Base-by-base conservation (phyloP, 1,140 invertebrate species). In the Drosophila setifemur region DNA sequence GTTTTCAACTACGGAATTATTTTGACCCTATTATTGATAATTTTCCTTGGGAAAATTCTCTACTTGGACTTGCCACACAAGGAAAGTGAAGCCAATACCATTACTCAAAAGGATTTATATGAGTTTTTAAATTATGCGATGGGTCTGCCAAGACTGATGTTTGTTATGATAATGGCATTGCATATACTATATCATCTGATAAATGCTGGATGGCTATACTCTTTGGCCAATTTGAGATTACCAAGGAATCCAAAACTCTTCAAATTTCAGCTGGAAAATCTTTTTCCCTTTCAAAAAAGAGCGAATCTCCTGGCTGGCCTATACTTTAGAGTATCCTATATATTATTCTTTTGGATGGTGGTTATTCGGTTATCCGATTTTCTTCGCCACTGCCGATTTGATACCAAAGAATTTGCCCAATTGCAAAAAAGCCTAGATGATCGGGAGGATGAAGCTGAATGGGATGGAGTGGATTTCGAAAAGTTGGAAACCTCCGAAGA, bases 141-240 rank as follows among this genome's bases (percentile, higher is more conserved):
- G 47, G 39, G 47, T 2, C 2, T 54, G 1, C 33, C 63, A 0
- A 25, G 40, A 23, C 9, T 67, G 3, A 8, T 54, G 3, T 54
- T 68, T 23, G 25, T 42, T 0, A 14, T 58, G 4, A 14, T 76
- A 1, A 18, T 72, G 5, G 16, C 43, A 0, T 8, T 76, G 3
- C 61, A 73, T 12, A 14, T 73, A 3, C 14, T 58, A 3, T 75
- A 60, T 33, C 61, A 76, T 31, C 12, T 82, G 28, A 8, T 73
- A 7, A 50, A 40, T 14, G 52, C 77, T 2, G 42, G 42, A 0
- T 33, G 79, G 49, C 40, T 69, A 4, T 60, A 76, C 16, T 50
- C 67, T 0, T 2, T 82, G 2, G 47, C 19, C 7, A 8, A 28
- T 6, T 5, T 73, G 1, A 25, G 50, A 5, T 12, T 53, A 5